phyloP scores from a whole-genome alignment of 2,888 invertebrate species.

The Exocentrus adspersus region DNA sequence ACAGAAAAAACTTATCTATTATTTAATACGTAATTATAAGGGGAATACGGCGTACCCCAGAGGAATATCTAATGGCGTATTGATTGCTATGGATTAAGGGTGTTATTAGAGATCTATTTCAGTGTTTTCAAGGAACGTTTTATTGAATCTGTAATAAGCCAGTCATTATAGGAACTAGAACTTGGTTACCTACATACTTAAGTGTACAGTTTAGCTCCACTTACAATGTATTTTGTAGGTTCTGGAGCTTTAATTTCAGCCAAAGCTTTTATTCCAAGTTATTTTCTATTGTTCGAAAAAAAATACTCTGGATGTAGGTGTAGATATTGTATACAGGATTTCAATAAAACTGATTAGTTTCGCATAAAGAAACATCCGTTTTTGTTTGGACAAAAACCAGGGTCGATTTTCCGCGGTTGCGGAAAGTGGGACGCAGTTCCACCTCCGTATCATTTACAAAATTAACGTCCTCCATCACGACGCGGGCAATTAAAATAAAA shows the following conservation, averaged over 20 bases:
- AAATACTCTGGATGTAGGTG: too few relatives aligned
- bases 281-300: too few relatives aligned
- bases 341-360: too few relatives aligned
- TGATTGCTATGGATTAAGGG: background rate
- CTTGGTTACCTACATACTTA: background rate
- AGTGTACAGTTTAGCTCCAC: too few relatives aligned
- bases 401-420: background rate
- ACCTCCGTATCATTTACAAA: background rate
- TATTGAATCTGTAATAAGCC: background rate
- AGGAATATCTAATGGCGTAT: conserved; percentile 18
- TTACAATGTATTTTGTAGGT: too few relatives aligned
- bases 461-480: background rate
- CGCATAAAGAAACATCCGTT: too few relatives aligned
- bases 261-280: too few relatives aligned
- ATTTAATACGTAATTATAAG: conserved; percentile 24
- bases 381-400: background rate
- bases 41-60: background rate
- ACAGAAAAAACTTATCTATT: conserved; percentile 19
- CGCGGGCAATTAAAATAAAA: conserved; percentile 16
- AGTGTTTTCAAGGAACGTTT: background rate
- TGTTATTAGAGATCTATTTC: conserved; percentile 21
- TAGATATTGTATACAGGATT: too few relatives aligned
- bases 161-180: background rate
- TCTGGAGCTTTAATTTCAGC: too few relatives aligned
- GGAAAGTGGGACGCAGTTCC: background rate